phyloP scores from a whole-genome alignment of 2,797 vertebrate genomes.

The Jordanella pulchra region DNA sequence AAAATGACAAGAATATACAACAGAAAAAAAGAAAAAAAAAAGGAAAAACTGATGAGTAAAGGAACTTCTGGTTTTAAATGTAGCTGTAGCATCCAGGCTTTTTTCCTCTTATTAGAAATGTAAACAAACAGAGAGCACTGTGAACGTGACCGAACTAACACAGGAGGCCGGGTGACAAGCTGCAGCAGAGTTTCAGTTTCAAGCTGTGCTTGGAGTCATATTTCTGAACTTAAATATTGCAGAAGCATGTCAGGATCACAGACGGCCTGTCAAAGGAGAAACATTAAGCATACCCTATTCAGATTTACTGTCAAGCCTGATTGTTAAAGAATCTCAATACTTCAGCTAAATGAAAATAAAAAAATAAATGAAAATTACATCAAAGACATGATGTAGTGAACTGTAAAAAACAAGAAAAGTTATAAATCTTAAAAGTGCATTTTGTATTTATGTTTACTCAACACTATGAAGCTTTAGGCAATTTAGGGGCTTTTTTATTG shows the following conservation, averaged over 20 bases:
- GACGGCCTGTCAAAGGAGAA: constrained; percentile 35
- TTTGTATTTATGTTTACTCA: constrained; percentile 48
- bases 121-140: constrained; percentile 62
- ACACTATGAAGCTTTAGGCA: constrained; percentile 8
- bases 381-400: background rate
- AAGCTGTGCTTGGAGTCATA: constrained; percentile 36
- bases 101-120: constrained; percentile 61
- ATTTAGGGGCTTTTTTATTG: background rate
- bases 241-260: constrained; percentile 40
- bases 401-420: constrained; percentile 33
- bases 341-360: constrained; percentile 34
- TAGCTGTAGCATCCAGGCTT: constrained; percentile 42
- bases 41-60: too few species aligned
- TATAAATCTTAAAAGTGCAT: constrained; percentile 74
- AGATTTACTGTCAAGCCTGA: constrained; percentile 16
- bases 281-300: constrained; percentile 4
- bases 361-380: constrained; percentile 16
- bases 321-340: constrained; percentile 31
- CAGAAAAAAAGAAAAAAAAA: constrained; percentile 37
- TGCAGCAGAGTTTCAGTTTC: constrained; percentile 37
- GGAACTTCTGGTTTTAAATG: constrained; percentile 63
- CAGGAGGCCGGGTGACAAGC: constrained; percentile 25
- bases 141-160: constrained; percentile 30
- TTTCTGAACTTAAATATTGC: constrained; percentile 36
- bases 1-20: constrained; percentile 73